Percentiles rank a stretch among this genome's conserved stretches.
phyloP scores from a whole-genome alignment of 2,888 invertebrate species.

The Ormia ochracea region DNA sequence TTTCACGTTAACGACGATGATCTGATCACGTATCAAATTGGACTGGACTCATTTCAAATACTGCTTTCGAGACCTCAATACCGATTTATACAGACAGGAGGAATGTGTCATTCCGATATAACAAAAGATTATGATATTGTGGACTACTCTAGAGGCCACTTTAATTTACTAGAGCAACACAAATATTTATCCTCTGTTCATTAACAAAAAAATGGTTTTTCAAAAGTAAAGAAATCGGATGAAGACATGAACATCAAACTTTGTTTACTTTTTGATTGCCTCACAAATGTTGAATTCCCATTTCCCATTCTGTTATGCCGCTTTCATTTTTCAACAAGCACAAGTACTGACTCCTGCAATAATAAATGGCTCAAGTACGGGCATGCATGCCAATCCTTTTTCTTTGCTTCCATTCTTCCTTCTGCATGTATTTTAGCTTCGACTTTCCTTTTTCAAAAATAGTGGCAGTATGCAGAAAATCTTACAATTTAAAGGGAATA shows the following conservation, averaged over 20 bases:
- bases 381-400: too few species aligned
- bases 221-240: neutral
- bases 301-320: neutral
- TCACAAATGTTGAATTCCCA: neutral
- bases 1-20: too few species aligned
- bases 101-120: too few species aligned
- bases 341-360: constrained; percentile 16
- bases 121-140: too few species aligned
- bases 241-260: constrained; percentile 12
- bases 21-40: too few species aligned
- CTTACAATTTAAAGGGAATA: constrained; percentile 28
- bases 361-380: constrained; percentile 51
- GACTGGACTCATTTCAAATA: too few species aligned
- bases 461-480: neutral
- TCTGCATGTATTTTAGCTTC: neutral
- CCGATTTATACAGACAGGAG: too few species aligned
- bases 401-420: constrained; percentile 14
- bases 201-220: too few species aligned
- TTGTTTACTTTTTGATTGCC: constrained; percentile 39
- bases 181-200: too few species aligned
- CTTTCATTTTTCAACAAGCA: constrained; percentile 25
- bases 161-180: neutral
- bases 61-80: too few species aligned
- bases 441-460: neutral
- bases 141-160: too few species aligned